A percentile compares a stretch with the other conserved stretches of the same genome.
Conservation (phyloP, 2,113 vertebrate genomes). For the Leucopternis melanops region DNA sequence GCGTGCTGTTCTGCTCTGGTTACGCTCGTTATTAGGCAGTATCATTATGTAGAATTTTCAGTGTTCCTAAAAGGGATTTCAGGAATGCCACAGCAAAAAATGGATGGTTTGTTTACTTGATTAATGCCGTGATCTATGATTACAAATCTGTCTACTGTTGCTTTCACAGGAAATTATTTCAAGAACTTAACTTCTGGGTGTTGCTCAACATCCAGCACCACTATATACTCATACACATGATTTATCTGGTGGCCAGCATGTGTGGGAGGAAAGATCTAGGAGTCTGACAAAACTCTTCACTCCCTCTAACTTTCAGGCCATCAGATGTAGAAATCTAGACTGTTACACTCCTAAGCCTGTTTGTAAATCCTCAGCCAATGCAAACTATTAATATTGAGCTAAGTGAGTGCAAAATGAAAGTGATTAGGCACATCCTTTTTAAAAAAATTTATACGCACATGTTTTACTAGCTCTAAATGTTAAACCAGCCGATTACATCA, state of each 20-base stretch:
- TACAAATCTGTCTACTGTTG: conserved; percentile 63
- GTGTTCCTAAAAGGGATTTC: conserved; percentile 53
- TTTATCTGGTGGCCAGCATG: conserved; percentile 60
- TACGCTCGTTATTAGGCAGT: background rate
- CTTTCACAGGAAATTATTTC: conserved; percentile 71
- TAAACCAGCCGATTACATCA: conserved; percentile 65
- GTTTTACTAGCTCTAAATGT: conserved; percentile 50
- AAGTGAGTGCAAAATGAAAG: conserved; percentile 51
- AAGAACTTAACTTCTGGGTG: conserved; percentile 67
- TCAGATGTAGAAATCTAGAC: conserved; percentile 18
- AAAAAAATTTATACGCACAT: background rate
- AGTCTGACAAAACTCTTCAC: conserved; percentile 45
- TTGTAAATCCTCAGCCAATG: conserved; percentile 4
- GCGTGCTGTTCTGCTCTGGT: background rate
- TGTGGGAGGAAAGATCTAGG: conserved; percentile 54
- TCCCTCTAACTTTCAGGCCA: conserved; percentile 40
- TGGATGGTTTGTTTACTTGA: conserved; percentile 61
- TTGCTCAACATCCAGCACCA: conserved; percentile 59
- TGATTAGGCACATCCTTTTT: conserved; percentile 11
- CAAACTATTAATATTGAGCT: conserved; percentile 37
- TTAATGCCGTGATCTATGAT: conserved; percentile 58
- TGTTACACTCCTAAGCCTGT: background rate
- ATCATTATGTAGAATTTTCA: conserved; percentile 33
- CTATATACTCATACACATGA: conserved; percentile 54
- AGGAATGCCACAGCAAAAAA: conserved; percentile 53